A percentile compares a stretch with the other conserved stretches of the same genome.
These are phyloP conservation scores for Poecilus cupreus DNA, from an alignment of 2,888 invertebrate genomes.

Conservation along the genomic window DNA sequence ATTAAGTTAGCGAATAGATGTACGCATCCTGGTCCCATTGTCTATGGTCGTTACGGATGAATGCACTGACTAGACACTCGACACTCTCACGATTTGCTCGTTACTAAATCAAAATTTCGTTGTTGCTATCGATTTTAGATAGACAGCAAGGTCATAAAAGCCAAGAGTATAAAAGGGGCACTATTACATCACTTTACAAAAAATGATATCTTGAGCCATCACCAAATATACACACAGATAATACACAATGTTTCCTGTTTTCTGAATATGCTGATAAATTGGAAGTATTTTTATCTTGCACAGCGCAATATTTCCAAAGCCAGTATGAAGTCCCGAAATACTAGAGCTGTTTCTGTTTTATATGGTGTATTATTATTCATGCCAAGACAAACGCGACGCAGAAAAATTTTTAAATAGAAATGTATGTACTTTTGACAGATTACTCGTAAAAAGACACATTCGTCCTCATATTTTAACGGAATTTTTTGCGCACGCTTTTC, in stretches of 20 bases:
- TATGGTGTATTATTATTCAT: not conserved
- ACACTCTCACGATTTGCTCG: conserved; percentile 29
- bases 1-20: not conserved
- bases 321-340: not conserved
- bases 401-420: not conserved
- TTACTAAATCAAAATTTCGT: conserved; percentile 43
- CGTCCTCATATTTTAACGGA: not conserved
- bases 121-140: conserved; percentile 43
- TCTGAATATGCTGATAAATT: conserved; percentile 3
- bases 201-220: not conserved
- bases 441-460: not conserved
- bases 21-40: conserved; percentile 15
- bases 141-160: conserved; percentile 9
- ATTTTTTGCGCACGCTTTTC: not conserved
- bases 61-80: conserved; percentile 1
- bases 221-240: conserved; percentile 37
- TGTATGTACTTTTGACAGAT: not conserved
- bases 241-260: conserved; percentile 30
- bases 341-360: not conserved
- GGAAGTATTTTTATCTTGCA: not conserved
- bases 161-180: conserved; percentile 23
- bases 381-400: not conserved
- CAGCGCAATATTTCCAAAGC: not conserved
- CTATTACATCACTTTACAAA: conserved; percentile 32
- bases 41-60: conserved; percentile 12